phyloP scores from a whole-genome alignment of 2,888 invertebrate genomes.

The Xanthia togata region DNA sequence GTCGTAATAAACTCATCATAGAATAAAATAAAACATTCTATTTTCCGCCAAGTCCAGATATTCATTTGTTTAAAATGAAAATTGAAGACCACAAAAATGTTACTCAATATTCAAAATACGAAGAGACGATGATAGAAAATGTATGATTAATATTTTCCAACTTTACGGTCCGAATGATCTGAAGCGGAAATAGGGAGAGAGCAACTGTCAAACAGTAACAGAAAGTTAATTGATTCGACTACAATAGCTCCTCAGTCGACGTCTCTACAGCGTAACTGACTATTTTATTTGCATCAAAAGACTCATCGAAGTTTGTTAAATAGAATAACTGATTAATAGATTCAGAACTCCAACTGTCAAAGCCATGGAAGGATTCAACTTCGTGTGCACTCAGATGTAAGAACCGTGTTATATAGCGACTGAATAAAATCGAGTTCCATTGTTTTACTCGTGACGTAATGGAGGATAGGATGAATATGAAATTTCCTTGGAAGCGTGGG shows the following conservation, averaged over 20 bases:
- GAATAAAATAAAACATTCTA: constrained; percentile 49
- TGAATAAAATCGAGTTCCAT: constrained; percentile 61
- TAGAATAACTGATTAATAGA: constrained; percentile 76
- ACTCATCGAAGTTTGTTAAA: constrained; percentile 74
- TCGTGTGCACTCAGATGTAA: constrained; percentile 68
- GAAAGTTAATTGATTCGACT: constrained; percentile 76
- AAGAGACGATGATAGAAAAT: constrained; percentile 63
- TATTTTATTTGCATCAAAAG: constrained; percentile 76
- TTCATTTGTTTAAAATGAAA: constrained; percentile 56
- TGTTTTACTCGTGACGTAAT: constrained; percentile 62
- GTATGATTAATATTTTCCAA: constrained; percentile 68
- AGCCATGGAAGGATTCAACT: constrained; percentile 70
- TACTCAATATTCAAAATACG: constrained; percentile 59
- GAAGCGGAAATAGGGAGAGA: constrained; percentile 69
- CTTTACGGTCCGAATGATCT: constrained; percentile 68
- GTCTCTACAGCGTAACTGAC: constrained; percentile 70
- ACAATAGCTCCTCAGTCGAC: constrained; percentile 69
- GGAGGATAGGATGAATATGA: constrained; percentile 57
- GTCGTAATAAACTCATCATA: constrained; percentile 22
- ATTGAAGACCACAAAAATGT: constrained; percentile 45
- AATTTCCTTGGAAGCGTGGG: constrained; percentile 54
- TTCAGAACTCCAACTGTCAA: constrained; percentile 70
- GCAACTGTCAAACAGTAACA: constrained; percentile 72
- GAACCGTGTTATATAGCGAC: constrained; percentile 62
- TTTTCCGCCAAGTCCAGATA: constrained; percentile 32